Evolutionary conservation across 2,888 invertebrate species (phyloP).

Genomic region (Caradrina clavipalpis): DNA sequence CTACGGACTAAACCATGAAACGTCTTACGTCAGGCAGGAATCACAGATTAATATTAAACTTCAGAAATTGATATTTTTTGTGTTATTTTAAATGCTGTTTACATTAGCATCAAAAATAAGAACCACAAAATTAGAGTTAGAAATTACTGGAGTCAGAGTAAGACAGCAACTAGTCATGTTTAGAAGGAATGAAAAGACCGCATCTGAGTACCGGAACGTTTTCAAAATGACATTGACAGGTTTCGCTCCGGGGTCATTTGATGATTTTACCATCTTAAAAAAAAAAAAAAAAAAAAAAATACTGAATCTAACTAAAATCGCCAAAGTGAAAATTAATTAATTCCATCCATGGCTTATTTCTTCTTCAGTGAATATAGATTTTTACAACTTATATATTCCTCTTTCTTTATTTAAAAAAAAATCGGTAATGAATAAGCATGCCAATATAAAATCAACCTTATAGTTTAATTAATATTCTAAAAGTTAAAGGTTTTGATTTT

Average conservation of each 20-base stretch:
- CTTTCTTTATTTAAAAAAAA: too few relatives aligned
- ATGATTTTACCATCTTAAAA: too few relatives aligned
- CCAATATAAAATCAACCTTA: too few relatives aligned
- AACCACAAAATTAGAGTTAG: constrained; percentile 5
- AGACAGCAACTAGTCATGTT: neutral
- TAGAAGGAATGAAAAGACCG: too few relatives aligned
- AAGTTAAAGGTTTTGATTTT: neutral
- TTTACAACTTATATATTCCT: too few relatives aligned
- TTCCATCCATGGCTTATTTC: neutral
- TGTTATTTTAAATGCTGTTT: constrained; percentile 9
- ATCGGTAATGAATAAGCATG: too few relatives aligned
- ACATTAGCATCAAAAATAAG: constrained; percentile 29
- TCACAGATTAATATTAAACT: constrained; percentile 16
- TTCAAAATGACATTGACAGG: constrained; percentile 24
- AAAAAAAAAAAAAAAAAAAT: too few relatives aligned
- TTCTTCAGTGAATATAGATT: neutral
- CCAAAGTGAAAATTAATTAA: too few relatives aligned
- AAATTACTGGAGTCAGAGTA: constrained; percentile 8
- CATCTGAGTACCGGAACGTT: neutral
- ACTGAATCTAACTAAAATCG: neutral
- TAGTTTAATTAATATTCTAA: neutral
- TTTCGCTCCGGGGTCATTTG: too few relatives aligned
- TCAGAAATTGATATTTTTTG: constrained; percentile 25
- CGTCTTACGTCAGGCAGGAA: neutral
- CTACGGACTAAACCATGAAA: constrained; percentile 4